Percentiles rank a stretch among this genome's conserved stretches.
Evolutionary conservation across 2,113 vertebrate genomes (phyloP).

Genomic region (Hirundichthys speculiger): DNA sequence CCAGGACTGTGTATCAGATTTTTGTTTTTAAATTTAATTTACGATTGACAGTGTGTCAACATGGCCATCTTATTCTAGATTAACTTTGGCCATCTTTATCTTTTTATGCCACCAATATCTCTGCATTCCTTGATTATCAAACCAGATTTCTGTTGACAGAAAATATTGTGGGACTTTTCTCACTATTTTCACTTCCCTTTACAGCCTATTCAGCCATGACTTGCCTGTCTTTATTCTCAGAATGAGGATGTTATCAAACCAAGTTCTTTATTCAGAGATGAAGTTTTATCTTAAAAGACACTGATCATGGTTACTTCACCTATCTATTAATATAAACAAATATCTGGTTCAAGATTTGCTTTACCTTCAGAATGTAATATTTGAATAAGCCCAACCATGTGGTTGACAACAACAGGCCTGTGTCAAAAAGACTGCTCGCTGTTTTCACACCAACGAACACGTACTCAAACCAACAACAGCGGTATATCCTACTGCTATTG

Average conservation of each 20-base stretch:
- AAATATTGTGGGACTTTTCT: not conserved
- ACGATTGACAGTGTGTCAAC: too few relatives aligned
- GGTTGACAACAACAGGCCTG: not conserved
- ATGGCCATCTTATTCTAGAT: too few relatives aligned
- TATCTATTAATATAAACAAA: too few relatives aligned
- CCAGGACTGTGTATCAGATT: too few relatives aligned
- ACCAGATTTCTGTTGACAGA: too few relatives aligned
- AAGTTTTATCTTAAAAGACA: not conserved
- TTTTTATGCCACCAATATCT: too few relatives aligned
- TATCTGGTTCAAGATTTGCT: too few relatives aligned
- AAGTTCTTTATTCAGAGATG: not conserved
- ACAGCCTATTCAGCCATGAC: not conserved
- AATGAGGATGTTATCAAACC: conserved; percentile 11
- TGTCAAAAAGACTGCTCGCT: not conserved
- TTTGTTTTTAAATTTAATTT: too few relatives aligned
- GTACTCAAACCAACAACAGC: not conserved
- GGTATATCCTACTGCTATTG: too few relatives aligned
- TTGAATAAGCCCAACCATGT: not conserved
- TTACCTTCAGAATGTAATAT: too few relatives aligned
- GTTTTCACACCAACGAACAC: not conserved
- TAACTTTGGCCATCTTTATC: too few relatives aligned
- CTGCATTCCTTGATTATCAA: too few relatives aligned
- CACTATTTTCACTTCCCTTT: conserved; percentile 29
- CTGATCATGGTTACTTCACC: not conserved
- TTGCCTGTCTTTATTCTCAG: not conserved